Percentiles rank a stretch among this genome's conserved stretches.
phyloP scores from a whole-genome alignment of 2,888 invertebrate species.

The Pinctada fucata region DNA sequence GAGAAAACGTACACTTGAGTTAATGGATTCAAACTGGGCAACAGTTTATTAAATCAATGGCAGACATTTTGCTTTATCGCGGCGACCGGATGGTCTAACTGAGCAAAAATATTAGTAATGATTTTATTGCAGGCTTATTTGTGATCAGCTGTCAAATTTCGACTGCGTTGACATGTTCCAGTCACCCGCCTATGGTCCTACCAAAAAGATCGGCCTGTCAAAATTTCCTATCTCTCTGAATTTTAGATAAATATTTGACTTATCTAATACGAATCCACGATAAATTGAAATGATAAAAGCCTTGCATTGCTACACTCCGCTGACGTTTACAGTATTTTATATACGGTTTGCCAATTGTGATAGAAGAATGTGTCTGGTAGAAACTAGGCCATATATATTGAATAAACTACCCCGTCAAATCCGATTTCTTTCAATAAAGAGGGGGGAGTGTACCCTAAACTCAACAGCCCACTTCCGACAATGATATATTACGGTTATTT shows the following conservation, averaged over 20 bases:
- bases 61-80: neutral
- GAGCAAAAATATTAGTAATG: neutral
- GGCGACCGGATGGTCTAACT: neutral
- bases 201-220: neutral
- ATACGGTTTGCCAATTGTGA: too few species aligned
- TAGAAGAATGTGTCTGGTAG: too few species aligned
- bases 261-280: neutral
- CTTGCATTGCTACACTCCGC: neutral
- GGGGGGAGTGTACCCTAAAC: too few species aligned
- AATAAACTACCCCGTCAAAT: too few species aligned
- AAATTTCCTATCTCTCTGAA: neutral
- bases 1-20: neutral
- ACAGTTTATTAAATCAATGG: neutral
- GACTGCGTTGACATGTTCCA: neutral
- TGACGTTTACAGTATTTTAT: neutral
- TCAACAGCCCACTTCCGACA: too few species aligned
- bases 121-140: neutral
- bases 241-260: neutral
- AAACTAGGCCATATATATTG: too few species aligned
- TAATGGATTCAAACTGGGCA: slow-evolving; percentile 2
- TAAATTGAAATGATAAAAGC: neutral
- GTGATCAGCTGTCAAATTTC: neutral
- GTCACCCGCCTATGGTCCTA: neutral
- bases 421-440: too few species aligned
- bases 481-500: too few species aligned